Conservation (phyloP, 2,888 invertebrate species). For the Phymatocera aterrima region DNA sequence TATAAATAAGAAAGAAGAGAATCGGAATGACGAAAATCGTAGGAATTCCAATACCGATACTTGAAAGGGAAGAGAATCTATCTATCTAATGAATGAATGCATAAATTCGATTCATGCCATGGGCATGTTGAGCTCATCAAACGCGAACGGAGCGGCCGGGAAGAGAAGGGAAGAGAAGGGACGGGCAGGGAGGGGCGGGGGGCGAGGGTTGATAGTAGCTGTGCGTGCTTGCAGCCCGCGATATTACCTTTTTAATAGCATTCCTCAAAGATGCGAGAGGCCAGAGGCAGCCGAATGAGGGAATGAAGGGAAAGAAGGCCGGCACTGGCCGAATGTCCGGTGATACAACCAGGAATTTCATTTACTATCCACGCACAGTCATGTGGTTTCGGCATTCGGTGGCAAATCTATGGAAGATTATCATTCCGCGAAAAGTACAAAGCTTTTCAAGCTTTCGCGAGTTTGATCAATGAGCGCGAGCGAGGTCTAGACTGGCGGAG, state of each 20-base stretch:
- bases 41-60: no score
- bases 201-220: conserved; percentile 12
- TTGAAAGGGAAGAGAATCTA: no score
- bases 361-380: conserved; percentile 29
- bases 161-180: neutral
- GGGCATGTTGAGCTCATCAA: no score
- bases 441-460: no score
- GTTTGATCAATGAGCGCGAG: no score
- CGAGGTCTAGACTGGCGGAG: no score
- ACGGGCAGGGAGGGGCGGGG: neutral
- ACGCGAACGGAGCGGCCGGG: no score
- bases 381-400: neutral
- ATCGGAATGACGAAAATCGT: no score
- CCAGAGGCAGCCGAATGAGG: neutral
- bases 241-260: conserved; percentile 48
- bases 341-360: conserved; percentile 45
- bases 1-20: no score
- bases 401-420: neutral
- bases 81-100: no score
- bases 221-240: conserved; percentile 34
- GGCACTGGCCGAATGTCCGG: conserved; percentile 44
- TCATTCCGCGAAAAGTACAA: neutral
- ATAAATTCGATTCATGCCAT: no score
- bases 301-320: neutral
- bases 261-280: conserved; percentile 40